Base-by-base conservation (phyloP, 2,888 invertebrate species). In the Dynastes tityus region DNA sequence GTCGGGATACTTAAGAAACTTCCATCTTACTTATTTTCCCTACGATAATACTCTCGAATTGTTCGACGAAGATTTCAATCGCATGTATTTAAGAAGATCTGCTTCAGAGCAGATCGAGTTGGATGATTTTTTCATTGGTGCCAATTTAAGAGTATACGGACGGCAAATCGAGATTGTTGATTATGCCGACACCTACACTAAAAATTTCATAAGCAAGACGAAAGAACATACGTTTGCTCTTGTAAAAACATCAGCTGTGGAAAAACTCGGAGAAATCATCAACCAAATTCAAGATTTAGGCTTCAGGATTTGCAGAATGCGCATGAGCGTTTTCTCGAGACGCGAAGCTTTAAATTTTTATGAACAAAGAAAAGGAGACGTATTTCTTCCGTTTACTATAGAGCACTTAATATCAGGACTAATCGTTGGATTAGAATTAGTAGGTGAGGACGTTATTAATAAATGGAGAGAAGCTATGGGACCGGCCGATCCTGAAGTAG, bases 41-140 rank as follows among this genome's bases (percentile, higher is more conserved):
- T 90, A 90, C 70, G 97, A 97, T 87, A 92, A 93, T 83, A 94
- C 95, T 0, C 88, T 97, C 40, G 97, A 97, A 91, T 92, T 98
- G 5, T 89, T 83, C 81, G 89, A 89, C 81, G 83, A 82, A 29
- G 87, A 87, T 45, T 77, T 84, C 3, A 86, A 88, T 64, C 84
- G 87, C 40, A 83, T 86, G 49, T 89, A 85, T 87, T 88, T 95
- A 27, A 92, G 92, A 80, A 90, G 95, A 84, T 92, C 93, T 0
- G 92, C 91, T 88, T 92, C 94, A 78, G 92, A 93, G 68, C 93
- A 92, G 13, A 85, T 96, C 2, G 89, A 90, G 2, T 87, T 92
- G 61, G 92, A 93, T 58, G 93, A 93, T 85, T 92, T 96, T 87
- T 95, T 93, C 85, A 91, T 95, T 73, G 95, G 95, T 0, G 93